phyloP scores from a whole-genome alignment of 2,797 vertebrate species.

The Melanotaenia nigrans region DNA sequence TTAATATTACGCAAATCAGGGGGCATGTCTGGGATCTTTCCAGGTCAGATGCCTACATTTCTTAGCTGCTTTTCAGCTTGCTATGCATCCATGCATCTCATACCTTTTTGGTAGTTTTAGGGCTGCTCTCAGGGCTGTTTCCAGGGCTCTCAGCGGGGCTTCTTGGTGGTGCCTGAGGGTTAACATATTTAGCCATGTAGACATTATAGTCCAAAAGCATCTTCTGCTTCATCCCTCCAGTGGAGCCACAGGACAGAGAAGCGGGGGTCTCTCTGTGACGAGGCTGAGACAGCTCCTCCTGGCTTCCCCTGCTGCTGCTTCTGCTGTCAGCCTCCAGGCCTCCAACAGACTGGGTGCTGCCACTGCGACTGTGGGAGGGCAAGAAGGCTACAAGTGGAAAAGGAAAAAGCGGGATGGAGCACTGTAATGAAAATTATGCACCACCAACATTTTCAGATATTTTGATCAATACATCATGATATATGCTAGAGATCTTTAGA shows the following conservation, averaged over 20 bases:
- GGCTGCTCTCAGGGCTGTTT: conserved; percentile 91
- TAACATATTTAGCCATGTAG: conserved; percentile 95
- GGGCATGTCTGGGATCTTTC: background rate
- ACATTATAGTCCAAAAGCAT: conserved; percentile 91
- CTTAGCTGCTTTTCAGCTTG: background rate
- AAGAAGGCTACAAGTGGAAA: conserved; percentile 78
- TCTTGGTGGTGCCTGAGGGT: conserved; percentile 67
- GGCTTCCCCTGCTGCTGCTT: conserved; percentile 91
- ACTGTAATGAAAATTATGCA: conserved; percentile 25
- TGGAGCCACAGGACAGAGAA: conserved; percentile 50
- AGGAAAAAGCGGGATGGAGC: background rate
- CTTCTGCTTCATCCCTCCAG: conserved; percentile 84
- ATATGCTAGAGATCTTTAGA: conserved; percentile 14
- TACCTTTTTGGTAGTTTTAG: conserved; percentile 91
- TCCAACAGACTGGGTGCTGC: conserved; percentile 81
- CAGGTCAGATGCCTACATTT: background rate
- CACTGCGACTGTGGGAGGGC: conserved; percentile 86
- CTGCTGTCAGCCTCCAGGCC: conserved; percentile 86
- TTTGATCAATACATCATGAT: conserved; percentile 30
- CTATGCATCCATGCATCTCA: background rate
- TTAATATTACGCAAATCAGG: background rate
- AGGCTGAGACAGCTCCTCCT: conserved; percentile 87
- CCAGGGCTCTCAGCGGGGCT: conserved; percentile 84
- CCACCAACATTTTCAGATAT: conserved; percentile 21
- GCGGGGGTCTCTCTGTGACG: conserved; percentile 84